Evolutionary conservation across 2,797 vertebrate genomes (phyloP).

Genomic region (Lophius americanus): DNA sequence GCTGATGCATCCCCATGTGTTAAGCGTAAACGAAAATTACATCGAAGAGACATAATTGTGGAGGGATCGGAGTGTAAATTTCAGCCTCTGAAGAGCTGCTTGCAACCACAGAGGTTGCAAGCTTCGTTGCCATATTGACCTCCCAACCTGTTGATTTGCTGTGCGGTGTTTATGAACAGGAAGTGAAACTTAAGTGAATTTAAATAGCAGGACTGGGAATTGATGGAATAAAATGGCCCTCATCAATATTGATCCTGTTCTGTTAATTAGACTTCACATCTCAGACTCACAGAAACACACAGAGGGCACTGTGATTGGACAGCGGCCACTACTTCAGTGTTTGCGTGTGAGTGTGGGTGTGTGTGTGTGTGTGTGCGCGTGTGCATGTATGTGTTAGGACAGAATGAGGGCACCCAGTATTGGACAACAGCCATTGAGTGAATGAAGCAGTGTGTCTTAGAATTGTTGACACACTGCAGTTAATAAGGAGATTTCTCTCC

Average conservation of each 20-base stretch:
- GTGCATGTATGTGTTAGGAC: constrained; percentile 51
- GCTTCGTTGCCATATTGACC: constrained; percentile 32
- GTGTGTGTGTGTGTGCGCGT: constrained; percentile 26
- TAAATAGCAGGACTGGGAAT: constrained; percentile 68
- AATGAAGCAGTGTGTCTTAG: constrained; percentile 36
- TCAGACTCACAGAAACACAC: constrained; percentile 66
- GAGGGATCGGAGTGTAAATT: too few relatives aligned
- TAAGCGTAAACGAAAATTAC: too few relatives aligned
- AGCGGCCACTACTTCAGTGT: constrained; percentile 45
- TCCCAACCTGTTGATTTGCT: constrained; percentile 45
- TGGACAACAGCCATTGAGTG: constrained; percentile 62
- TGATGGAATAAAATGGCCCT: constrained; percentile 74
- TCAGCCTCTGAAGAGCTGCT: not conserved
- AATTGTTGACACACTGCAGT: constrained; percentile 36
- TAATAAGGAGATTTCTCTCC: constrained; percentile 53
- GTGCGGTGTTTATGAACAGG: constrained; percentile 46
- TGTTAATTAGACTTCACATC: constrained; percentile 78
- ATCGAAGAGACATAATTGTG: too few relatives aligned
- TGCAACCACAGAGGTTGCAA: constrained; percentile 21
- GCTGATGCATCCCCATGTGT: too few relatives aligned
- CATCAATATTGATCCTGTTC: constrained; percentile 80
- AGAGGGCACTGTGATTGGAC: constrained; percentile 67
- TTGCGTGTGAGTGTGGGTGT: not conserved
- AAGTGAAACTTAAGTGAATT: constrained; percentile 72
- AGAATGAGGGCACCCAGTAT: constrained; percentile 64